These are phyloP conservation scores for Leptobrachium leishanense DNA, from an alignment of 2,113 vertebrate genomes.

Conservation along the genomic window DNA sequence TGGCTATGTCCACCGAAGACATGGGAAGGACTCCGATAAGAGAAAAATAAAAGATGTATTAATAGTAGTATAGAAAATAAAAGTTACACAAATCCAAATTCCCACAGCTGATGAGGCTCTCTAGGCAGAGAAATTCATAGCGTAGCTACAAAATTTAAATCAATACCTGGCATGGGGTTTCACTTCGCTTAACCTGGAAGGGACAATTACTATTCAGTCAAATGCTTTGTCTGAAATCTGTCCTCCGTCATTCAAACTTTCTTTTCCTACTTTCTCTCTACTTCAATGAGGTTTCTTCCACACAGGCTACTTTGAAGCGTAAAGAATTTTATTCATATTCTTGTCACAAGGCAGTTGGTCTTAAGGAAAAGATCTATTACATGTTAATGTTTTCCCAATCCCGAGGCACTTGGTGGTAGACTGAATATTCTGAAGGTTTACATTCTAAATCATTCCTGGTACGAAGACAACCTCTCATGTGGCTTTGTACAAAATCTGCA, in stretches of 20 bases:
- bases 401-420: constrained; percentile 33
- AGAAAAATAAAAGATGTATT: background rate
- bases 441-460: constrained; percentile 38
- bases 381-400: constrained; percentile 47
- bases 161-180: constrained; percentile 34
- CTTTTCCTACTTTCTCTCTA: constrained; percentile 38
- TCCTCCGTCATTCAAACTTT: constrained; percentile 48
- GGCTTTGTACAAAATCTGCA: constrained; percentile 29
- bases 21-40: no score
- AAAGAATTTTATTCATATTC: constrained; percentile 39
- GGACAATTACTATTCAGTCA: constrained; percentile 49
- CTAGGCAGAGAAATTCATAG: constrained; percentile 33
- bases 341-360: constrained; percentile 35
- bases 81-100: constrained; percentile 27
- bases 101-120: constrained; percentile 32
- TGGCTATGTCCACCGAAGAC: no score
- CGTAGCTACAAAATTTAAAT: constrained; percentile 37
- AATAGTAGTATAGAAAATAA: background rate
- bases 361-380: constrained; percentile 42
- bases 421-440: constrained; percentile 41
- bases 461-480: constrained; percentile 30
- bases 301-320: constrained; percentile 46
- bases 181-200: constrained; percentile 49
- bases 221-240: constrained; percentile 47
- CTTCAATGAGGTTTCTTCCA: constrained; percentile 40